Evolutionary conservation across 2,113 vertebrate species (phyloP).

Genomic region (Elachura formosa): DNA sequence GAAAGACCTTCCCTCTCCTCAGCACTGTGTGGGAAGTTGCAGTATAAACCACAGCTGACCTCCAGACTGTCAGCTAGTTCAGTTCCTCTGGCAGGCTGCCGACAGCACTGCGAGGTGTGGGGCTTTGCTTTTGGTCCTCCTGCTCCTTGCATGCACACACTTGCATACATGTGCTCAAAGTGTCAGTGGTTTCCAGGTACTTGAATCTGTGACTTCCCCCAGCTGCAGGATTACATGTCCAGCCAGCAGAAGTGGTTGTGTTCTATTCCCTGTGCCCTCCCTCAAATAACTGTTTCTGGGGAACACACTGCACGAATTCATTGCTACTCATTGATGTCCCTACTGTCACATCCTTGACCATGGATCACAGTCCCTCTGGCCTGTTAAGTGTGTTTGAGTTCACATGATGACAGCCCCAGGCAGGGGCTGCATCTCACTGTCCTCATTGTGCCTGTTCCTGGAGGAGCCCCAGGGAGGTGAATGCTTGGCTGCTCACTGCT

Average conservation of each 20-base stretch:
- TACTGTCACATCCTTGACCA: not conserved
- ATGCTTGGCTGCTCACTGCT: not conserved
- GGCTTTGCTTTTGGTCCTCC: not conserved
- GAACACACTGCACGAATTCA: not conserved
- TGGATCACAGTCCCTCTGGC: not conserved
- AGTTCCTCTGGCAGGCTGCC: not conserved
- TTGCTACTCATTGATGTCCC: not conserved
- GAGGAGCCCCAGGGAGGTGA: not conserved
- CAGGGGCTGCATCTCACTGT: not conserved
- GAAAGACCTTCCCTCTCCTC: not conserved
- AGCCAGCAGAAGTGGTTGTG: not conserved
- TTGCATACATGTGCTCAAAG: accelerated
- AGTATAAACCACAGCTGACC: not conserved
- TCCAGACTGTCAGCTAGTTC: not conserved
- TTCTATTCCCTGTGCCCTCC: not conserved
- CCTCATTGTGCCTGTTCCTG: accelerated
- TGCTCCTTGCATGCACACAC: accelerated
- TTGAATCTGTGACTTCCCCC: not conserved
- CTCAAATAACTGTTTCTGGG: not conserved
- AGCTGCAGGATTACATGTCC: not conserved
- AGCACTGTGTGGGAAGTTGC: accelerated
- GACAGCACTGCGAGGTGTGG: not conserved
- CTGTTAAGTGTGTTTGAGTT: not conserved
- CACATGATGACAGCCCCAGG: not conserved
- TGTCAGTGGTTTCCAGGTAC: not conserved